Evolutionary conservation across 2,113 vertebrate genomes (phyloP).

Genomic region (Python bivittatus): DNA sequence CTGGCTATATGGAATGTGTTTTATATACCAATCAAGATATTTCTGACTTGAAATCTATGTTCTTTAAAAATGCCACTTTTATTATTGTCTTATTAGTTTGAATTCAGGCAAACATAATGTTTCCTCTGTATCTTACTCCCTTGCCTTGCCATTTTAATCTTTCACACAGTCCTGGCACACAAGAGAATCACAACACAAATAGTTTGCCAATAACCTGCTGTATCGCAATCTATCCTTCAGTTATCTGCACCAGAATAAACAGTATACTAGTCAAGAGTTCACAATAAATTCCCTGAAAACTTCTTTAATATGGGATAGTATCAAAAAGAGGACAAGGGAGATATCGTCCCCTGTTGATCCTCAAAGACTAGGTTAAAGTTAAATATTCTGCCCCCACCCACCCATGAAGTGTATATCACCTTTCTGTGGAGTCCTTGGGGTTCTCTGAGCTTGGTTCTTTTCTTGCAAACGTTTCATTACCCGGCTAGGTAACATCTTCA

Average conservation of each 20-base stretch:
- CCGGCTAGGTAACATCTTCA: no score
- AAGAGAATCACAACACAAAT: background rate
- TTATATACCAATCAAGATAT: background rate
- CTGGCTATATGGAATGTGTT: accelerated
- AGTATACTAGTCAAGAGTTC: background rate
- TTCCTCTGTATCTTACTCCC: background rate
- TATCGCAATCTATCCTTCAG: background rate
- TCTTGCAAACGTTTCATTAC: no score
- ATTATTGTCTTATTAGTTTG: background rate
- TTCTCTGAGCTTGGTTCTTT: no score
- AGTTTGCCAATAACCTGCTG: background rate
- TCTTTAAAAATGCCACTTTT: background rate
- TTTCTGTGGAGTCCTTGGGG: no score
- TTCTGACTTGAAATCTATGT: accelerated
- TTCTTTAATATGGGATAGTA: background rate
- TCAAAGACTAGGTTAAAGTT: background rate
- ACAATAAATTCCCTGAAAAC: background rate
- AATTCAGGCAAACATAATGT: background rate
- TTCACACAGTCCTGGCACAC: background rate
- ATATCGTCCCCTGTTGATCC: background rate
- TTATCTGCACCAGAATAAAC: background rate
- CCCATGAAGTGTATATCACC: background rate
- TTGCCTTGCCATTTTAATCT: background rate
- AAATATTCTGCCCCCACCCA: no score
- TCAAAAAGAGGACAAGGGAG: background rate